Percentiles rank a stretch among this genome's conserved stretches.
phyloP scores from a whole-genome alignment of 2,113 vertebrate species.

The Chlorodrepanis virens region DNA sequence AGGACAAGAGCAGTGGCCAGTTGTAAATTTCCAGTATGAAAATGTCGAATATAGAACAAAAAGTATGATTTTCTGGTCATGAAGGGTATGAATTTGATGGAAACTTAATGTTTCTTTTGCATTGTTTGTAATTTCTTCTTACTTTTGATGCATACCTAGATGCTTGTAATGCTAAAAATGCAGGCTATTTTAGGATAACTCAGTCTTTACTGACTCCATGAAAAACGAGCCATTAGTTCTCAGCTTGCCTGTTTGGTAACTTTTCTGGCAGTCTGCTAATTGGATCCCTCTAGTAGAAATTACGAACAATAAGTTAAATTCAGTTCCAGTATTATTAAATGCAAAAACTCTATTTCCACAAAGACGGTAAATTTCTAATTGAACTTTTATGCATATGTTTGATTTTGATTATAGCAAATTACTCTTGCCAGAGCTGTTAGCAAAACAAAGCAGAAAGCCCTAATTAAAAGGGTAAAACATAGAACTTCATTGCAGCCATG shows the following conservation, averaged over 20 bases:
- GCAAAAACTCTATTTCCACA: neutral
- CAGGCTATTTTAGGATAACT: neutral
- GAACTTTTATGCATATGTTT: neutral
- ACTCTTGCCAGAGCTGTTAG: neutral
- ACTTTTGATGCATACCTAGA: neutral
- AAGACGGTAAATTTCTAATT: neutral
- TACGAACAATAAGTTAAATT: neutral
- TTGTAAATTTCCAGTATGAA: neutral
- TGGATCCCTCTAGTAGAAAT: neutral
- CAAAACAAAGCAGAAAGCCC: neutral
- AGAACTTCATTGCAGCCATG: neutral
- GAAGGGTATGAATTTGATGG: neutral
- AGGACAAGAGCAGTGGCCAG: fast-evolving
- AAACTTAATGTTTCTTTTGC: neutral
- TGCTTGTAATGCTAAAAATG: neutral
- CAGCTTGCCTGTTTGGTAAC: neutral
- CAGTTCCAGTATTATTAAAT: neutral
- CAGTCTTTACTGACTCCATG: neutral
- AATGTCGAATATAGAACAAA: neutral
- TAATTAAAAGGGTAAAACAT: neutral
- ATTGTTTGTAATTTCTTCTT: neutral
- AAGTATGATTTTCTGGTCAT: neutral
- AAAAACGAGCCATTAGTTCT: neutral
- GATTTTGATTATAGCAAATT: constrained; percentile 3
- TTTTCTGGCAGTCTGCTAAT: neutral